Evolutionary conservation across 2,113 vertebrate species (phyloP).

Genomic region (Hyperoodon ampullatus): DNA sequence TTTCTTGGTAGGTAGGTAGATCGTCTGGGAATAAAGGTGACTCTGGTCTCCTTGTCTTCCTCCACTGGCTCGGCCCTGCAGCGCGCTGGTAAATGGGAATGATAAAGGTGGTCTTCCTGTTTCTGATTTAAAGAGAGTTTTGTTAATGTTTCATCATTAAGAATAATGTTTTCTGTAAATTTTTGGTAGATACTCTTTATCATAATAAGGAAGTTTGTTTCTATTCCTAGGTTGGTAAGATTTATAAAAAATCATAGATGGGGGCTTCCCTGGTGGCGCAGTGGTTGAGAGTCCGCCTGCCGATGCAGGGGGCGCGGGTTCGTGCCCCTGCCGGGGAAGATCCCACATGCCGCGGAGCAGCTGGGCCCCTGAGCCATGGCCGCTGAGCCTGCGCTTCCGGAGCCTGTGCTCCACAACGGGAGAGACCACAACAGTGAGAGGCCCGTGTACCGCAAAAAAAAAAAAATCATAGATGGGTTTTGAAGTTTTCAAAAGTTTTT

Average conservation of each 20-base stretch:
- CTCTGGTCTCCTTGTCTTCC: background rate
- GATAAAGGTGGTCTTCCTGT: background rate
- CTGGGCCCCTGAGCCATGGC: too few relatives aligned
- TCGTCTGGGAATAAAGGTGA: background rate
- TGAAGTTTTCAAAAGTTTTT: background rate
- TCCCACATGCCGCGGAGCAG: too few relatives aligned
- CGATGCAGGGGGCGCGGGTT: too few relatives aligned
- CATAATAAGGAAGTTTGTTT: background rate
- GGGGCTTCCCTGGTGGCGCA: too few relatives aligned
- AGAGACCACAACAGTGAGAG: too few relatives aligned
- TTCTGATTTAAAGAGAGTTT: background rate
- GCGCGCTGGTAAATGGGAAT: background rate
- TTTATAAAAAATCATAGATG: background rate
- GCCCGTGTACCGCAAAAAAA: too few relatives aligned
- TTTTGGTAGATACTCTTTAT: background rate
- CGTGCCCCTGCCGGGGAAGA: too few relatives aligned
- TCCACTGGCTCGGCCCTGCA: background rate
- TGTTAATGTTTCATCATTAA: background rate
- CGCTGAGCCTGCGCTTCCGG: too few relatives aligned
- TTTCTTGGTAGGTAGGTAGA: background rate
- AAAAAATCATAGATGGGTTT: background rate
- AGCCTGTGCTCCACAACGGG: too few relatives aligned
- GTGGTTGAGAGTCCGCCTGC: too few relatives aligned
- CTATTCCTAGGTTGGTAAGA: slow-evolving; percentile 8
- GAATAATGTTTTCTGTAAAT: slow-evolving; percentile 6